Conservation (phyloP, 2,888 invertebrate genomes). For the Drosophila melanosoma region DNA sequence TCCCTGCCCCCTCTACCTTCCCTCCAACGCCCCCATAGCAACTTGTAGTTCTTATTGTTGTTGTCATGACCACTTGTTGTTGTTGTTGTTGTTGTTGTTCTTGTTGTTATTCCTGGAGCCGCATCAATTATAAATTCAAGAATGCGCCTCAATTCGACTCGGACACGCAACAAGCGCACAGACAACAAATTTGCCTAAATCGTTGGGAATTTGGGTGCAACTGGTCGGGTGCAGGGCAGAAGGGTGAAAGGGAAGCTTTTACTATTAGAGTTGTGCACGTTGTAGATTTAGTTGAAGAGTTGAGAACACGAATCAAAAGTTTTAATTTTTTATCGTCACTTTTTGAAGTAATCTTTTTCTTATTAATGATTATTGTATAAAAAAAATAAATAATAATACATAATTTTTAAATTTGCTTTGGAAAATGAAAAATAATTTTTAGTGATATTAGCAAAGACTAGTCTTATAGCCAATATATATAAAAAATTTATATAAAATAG, state of each 20-base stretch:
- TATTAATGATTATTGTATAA: not conserved
- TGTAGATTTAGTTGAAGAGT: not conserved
- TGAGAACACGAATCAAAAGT: not conserved
- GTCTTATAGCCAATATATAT: not conserved
- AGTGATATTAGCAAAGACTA: not conserved
- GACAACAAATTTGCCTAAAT: slow-evolving; percentile 46
- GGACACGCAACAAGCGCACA: slow-evolving; percentile 63
- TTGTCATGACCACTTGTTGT: slow-evolving; percentile 72
- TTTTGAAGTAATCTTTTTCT: not conserved
- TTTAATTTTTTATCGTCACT: not conserved
- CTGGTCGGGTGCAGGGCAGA: not conserved
- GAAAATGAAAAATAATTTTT: not conserved
- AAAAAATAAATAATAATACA: too few relatives aligned
- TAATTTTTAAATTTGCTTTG: not conserved
- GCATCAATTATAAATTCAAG: slow-evolving; percentile 72
- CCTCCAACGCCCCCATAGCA: slow-evolving; percentile 38
- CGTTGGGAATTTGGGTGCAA: not conserved
- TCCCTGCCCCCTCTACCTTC: not conserved
- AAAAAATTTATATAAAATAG: not conserved
- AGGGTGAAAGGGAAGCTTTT: not conserved
- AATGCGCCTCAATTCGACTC: slow-evolving; percentile 46
- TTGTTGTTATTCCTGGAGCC: slow-evolving; percentile 39
- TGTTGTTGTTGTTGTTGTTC: slow-evolving; percentile 55
- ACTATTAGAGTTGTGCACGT: not conserved
- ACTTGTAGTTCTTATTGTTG: slow-evolving; percentile 48